These are phyloP conservation scores for Okapia johnstoni DNA, from an alignment of 2,113 vertebrate genomes.

Conservation along the genomic window DNA sequence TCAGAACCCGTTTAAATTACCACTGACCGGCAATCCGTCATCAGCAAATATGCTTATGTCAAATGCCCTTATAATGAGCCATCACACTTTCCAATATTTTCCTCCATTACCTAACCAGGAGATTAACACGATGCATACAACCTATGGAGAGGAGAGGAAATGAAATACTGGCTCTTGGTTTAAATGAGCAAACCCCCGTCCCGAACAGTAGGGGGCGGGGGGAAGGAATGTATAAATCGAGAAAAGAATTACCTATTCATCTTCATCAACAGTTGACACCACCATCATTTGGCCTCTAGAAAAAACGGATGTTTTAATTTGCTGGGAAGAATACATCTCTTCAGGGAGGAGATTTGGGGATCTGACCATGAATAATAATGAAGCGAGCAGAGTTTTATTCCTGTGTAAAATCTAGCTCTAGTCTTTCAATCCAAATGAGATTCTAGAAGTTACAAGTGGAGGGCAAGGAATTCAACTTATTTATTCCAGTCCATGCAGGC, in stretches of 20 bases:
- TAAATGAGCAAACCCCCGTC: conserved; percentile 45
- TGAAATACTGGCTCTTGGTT: conserved; percentile 56
- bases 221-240: conserved; percentile 50
- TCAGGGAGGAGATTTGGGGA: conserved; percentile 67
- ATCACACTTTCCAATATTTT: conserved; percentile 69
- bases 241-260: conserved; percentile 78
- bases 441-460: conserved; percentile 58
- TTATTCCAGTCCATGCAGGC: conserved; percentile 74
- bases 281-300: conserved; percentile 76
- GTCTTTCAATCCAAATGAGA: conserved; percentile 74
- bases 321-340: conserved; percentile 72
- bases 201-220: neutral
- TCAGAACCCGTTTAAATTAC: conserved; percentile 67
- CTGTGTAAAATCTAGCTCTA: conserved; percentile 77
- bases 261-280: conserved; percentile 84
- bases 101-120: conserved; percentile 48
- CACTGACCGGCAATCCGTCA: conserved; percentile 48
- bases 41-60: conserved; percentile 69
- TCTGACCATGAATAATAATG: conserved; percentile 82
- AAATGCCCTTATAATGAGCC: conserved; percentile 68
- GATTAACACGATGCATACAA: conserved; percentile 43
- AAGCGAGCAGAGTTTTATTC: conserved; percentile 72
- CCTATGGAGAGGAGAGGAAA: conserved; percentile 37
- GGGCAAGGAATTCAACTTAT: conserved; percentile 73
- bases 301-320: conserved; percentile 78